Evolutionary conservation across 2,888 invertebrate species (phyloP).

Genomic region (Megastigmus dorsalis): DNA sequence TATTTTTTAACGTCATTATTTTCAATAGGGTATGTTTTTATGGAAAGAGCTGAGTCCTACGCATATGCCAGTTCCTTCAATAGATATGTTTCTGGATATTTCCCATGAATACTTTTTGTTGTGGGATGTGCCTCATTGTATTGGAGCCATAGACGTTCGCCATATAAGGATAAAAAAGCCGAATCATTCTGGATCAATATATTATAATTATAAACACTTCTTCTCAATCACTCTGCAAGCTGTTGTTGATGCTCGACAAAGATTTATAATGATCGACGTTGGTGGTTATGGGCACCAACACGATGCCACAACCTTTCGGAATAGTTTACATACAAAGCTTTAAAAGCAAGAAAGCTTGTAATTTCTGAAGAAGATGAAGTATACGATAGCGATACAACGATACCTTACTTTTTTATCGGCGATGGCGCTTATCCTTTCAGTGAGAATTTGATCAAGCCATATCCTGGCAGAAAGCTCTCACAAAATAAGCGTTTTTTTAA

Average conservation of each 20-base stretch:
- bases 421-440: conserved; percentile 41
- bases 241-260: conserved; percentile 27
- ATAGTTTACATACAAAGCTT: too few relatives aligned
- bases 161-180: too few relatives aligned
- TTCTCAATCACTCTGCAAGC: conserved; percentile 8
- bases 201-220: background rate
- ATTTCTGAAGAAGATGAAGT: background rate
- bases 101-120: too few relatives aligned
- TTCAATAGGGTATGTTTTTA: too few relatives aligned
- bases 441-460: conserved; percentile 38
- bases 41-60: too few relatives aligned
- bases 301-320: conserved; percentile 31
- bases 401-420: conserved; percentile 43
- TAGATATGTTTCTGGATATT: too few relatives aligned
- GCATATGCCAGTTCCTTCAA: too few relatives aligned
- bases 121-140: too few relatives aligned
- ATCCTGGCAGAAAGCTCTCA: conserved; percentile 17
- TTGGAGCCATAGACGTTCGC: too few relatives aligned
- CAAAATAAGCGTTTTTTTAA: conserved; percentile 29
- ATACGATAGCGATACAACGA: background rate
- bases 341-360: too few relatives aligned
- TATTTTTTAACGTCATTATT: too few relatives aligned
- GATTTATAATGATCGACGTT: conserved; percentile 38
- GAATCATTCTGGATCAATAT: too few relatives aligned
- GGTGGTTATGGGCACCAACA: conserved; percentile 44